phyloP scores from a whole-genome alignment of 1,140 invertebrate species.

The Cydia splendana region DNA sequence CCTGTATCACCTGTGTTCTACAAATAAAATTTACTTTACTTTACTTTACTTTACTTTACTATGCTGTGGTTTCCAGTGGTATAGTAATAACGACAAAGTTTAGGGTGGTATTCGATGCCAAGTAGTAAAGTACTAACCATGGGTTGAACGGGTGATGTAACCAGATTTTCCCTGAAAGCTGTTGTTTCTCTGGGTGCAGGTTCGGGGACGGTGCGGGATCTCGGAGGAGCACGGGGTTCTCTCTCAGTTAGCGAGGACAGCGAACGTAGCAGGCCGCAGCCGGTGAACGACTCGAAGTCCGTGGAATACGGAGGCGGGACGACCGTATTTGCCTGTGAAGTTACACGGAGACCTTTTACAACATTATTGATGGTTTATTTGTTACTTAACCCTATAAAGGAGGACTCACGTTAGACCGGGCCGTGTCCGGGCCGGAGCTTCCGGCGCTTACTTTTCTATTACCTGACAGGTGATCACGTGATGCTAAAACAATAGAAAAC shows the following conservation, averaged over 20 bases:
- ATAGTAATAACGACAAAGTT: background rate
- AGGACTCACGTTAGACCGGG: too few species aligned
- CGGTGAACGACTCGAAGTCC: slow-evolving; percentile 80
- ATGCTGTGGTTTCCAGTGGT: background rate
- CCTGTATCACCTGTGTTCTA: too few species aligned
- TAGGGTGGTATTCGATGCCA: too few species aligned
- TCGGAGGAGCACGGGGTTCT: slow-evolving; percentile 34
- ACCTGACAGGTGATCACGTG: too few species aligned
- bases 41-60: too few species aligned
- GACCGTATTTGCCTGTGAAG: slow-evolving; percentile 84
- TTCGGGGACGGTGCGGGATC: slow-evolving; percentile 35
- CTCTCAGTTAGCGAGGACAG: slow-evolving; percentile 67
- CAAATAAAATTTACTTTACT: too few species aligned
- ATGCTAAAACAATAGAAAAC: too few species aligned
- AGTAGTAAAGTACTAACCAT: background rate
- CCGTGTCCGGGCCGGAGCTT: too few species aligned
- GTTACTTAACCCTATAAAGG: too few species aligned
- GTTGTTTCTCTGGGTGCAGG: slow-evolving; percentile 37
- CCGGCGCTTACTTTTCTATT: too few species aligned
- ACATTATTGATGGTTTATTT: background rate
- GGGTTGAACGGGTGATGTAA: slow-evolving; percentile 59
- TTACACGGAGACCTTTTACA: slow-evolving; percentile 16
- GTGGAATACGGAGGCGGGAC: slow-evolving; percentile 90
- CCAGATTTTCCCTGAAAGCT: slow-evolving; percentile 63
- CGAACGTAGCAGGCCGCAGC: slow-evolving; percentile 65